A percentile compares a stretch with the other conserved stretches of the same genome.
phyloP scores from a whole-genome alignment of 2,113 vertebrate genomes.

The Colaptes auratus region DNA sequence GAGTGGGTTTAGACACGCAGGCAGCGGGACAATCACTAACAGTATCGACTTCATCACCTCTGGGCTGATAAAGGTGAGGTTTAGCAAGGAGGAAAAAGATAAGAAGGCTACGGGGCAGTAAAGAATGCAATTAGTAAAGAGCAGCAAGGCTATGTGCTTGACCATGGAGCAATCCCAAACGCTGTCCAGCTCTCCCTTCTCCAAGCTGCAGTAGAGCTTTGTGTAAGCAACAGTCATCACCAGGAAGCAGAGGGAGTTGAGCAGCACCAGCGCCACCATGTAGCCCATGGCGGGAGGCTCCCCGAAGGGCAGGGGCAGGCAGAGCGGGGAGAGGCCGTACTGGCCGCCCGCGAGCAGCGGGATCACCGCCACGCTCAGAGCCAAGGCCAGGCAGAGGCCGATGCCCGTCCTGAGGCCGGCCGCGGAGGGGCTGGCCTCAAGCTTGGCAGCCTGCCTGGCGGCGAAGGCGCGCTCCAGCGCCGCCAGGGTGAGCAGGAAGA shows the following conservation, averaged over 20 bases:
- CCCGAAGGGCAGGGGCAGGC: constrained; percentile 85
- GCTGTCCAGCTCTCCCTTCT: constrained; percentile 82
- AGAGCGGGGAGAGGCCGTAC: constrained; percentile 84
- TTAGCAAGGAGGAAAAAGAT: constrained; percentile 89
- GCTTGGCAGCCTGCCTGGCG: constrained; percentile 68
- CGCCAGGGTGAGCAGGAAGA: constrained; percentile 89
- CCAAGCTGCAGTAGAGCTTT: constrained; percentile 86
- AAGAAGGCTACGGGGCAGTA: constrained; percentile 92
- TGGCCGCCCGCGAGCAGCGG: constrained; percentile 81
- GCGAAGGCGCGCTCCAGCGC: constrained; percentile 86
- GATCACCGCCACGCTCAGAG: constrained; percentile 78
- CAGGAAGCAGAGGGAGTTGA: constrained; percentile 90
- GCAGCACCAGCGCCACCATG: constrained; percentile 86
- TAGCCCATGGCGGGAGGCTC: constrained; percentile 81
- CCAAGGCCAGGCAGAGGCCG: constrained; percentile 75
- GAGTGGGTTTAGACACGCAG: constrained; percentile 91
- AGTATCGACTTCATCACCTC: constrained; percentile 88
- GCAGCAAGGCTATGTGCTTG: constrained; percentile 89
- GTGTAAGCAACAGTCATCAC: constrained; percentile 89
- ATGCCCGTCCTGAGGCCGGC: constrained; percentile 67
- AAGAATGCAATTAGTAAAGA: constrained; percentile 92
- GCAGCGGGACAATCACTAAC: constrained; percentile 88
- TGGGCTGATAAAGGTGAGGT: constrained; percentile 84
- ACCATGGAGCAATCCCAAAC: constrained; percentile 86
- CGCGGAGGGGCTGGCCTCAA: constrained; percentile 71